phyloP scores from a whole-genome alignment of 2,797 vertebrate species.

The Microctenopoma stevenorrisi region DNA sequence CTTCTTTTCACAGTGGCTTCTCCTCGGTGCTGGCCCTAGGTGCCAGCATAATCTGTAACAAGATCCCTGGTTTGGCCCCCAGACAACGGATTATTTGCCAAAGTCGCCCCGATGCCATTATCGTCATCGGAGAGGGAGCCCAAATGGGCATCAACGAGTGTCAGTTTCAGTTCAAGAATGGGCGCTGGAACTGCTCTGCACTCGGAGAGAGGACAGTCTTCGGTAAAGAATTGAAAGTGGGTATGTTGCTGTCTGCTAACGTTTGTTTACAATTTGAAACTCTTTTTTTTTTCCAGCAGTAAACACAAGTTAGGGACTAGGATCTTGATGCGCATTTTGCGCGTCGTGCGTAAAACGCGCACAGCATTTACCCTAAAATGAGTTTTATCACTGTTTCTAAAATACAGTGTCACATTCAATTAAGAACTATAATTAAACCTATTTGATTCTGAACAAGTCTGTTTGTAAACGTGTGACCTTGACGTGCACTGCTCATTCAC shows the following conservation, averaged over 20 bases:
- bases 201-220: constrained; percentile 97
- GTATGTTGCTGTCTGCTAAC: constrained; percentile 89
- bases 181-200: constrained; percentile 98
- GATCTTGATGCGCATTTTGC: not conserved
- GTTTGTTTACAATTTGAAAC: constrained; percentile 59
- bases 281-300: not conserved
- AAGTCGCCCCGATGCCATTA: constrained; percentile 98
- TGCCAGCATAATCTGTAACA: constrained; percentile 99
- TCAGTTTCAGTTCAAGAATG: constrained; percentile 97
- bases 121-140: constrained; percentile 97
- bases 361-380: not conserved
- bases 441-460: not conserved
- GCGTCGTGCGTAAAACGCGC: constrained; percentile 38
- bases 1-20: constrained; percentile 88
- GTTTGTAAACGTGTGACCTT: constrained; percentile 3
- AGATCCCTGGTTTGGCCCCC: constrained; percentile 97
- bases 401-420: not conserved
- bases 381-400: not conserved
- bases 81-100: constrained; percentile 98
- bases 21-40: constrained; percentile 97
- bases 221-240: constrained; percentile 99
- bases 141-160: constrained; percentile 99
- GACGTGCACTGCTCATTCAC: not conserved
- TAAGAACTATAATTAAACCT: not conserved
- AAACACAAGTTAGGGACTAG: not conserved